These are phyloP conservation scores for Cyphomyrus plagiostoma DNA, from an alignment of 2,113 vertebrate genomes.

Conservation along the genomic window DNA sequence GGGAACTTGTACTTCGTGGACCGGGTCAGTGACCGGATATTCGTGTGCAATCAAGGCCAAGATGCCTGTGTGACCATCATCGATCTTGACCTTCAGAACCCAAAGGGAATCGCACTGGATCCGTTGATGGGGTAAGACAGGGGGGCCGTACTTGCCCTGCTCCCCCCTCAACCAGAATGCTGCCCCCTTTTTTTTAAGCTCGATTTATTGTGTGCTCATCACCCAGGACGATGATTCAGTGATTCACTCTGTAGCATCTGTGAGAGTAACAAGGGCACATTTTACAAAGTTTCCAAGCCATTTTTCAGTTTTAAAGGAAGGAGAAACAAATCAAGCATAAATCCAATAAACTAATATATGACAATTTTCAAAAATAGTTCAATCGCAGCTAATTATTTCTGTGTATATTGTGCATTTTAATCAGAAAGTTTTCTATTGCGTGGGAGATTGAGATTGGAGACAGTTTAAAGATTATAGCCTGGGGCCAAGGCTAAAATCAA, in stretches of 20 bases:
- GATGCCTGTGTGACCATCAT: conserved; percentile 82
- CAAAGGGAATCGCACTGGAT: conserved; percentile 86
- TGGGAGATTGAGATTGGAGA: not conserved
- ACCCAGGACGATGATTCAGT: not conserved
- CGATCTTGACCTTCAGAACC: conserved; percentile 82
- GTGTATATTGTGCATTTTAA: not conserved
- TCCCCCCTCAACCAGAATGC: not conserved
- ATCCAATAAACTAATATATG: not conserved
- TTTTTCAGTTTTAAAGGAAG: not conserved
- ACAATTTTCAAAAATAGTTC: not conserved
- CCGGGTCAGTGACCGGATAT: conserved; percentile 76
- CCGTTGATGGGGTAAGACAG: conserved; percentile 87
- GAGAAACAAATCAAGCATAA: not conserved
- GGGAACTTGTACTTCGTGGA: conserved; percentile 93
- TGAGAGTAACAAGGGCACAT: not conserved
- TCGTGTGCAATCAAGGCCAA: conserved; percentile 72
- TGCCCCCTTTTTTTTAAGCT: not conserved
- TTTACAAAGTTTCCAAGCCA: not conserved
- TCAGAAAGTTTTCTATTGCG: not conserved
- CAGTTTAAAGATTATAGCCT: not conserved
- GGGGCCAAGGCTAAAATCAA: not conserved
- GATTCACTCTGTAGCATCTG: not conserved
- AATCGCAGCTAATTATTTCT: not conserved
- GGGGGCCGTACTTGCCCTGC: not conserved
- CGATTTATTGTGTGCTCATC: not conserved